Evolutionary conservation across 2,113 vertebrate species (phyloP).

Genomic region (Cyprinus carpio): DNA sequence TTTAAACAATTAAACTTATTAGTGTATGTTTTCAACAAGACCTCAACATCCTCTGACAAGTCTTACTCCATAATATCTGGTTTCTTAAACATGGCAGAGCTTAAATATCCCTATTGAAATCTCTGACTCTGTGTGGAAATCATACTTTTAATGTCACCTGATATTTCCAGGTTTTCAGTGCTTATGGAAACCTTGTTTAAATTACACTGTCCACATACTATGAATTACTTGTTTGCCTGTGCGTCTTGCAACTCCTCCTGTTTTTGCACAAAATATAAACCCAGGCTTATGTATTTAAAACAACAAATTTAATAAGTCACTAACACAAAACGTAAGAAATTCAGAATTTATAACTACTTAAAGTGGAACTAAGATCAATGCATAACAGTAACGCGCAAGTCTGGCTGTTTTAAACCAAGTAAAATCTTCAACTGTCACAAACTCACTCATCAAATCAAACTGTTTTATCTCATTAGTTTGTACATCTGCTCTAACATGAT

Average conservation of each 20-base stretch:
- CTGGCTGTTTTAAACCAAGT: not conserved
- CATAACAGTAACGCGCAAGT: not conserved
- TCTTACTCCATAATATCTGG: not conserved
- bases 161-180: not conserved
- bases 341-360: not conserved
- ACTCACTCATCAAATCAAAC: not conserved
- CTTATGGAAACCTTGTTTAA: not conserved
- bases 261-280: not conserved
- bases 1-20: not conserved
- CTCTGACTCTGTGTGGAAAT: not conserved
- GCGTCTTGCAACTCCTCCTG: not conserved
- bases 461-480: not conserved
- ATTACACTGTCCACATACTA: not conserved
- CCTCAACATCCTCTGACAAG: no score
- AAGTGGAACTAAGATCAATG: no score
- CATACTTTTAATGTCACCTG: not conserved
- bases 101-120: not conserved
- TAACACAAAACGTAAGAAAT: not conserved
- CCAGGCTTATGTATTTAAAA: no score
- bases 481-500: not conserved
- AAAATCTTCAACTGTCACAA: not conserved
- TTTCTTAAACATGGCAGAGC: not conserved
- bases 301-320: not conserved
- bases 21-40: not conserved
- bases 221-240: not conserved